Percentiles rank a stretch among this genome's conserved stretches.
Evolutionary conservation across 2,113 vertebrate species (phyloP).

Genomic region (Mus musculus): DNA sequence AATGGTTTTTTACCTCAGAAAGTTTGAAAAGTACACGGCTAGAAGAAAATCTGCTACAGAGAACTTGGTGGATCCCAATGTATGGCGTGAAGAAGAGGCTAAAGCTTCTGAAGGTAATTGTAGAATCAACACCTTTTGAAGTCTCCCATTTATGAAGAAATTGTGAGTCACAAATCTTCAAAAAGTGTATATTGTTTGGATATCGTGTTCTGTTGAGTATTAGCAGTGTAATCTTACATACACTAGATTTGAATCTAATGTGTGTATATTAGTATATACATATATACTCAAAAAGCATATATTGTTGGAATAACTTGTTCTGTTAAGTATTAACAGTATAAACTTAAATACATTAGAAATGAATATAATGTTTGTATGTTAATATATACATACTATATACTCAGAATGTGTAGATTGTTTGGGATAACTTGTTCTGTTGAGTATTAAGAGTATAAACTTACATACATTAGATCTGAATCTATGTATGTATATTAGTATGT

Average conservation of each 20-base stretch:
- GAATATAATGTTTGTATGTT: too few species aligned
- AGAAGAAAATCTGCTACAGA: background rate
- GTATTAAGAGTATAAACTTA: background rate
- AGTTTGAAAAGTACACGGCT: background rate
- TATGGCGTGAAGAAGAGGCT: background rate
- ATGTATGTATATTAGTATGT: too few species aligned
- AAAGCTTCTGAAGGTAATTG: background rate
- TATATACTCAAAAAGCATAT: too few species aligned
- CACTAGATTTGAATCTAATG: too few species aligned
- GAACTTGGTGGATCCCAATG: background rate
- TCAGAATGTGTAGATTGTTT: background rate
- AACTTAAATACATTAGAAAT: too few species aligned
- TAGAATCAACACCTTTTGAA: conserved; percentile 1
- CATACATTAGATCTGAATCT: too few species aligned
- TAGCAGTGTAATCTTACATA: background rate
- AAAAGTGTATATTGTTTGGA: background rate
- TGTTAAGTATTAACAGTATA: too few species aligned
- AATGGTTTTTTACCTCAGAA: background rate
- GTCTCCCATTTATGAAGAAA: conserved; percentile 4
- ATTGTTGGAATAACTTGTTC: too few species aligned
- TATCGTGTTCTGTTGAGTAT: background rate
- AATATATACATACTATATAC: too few species aligned
- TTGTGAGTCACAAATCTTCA: background rate
- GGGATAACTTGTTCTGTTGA: background rate
- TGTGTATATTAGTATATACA: too few species aligned